Evolutionary conservation across 2,113 vertebrate genomes (phyloP).

Genomic region (Equus przewalskii): DNA sequence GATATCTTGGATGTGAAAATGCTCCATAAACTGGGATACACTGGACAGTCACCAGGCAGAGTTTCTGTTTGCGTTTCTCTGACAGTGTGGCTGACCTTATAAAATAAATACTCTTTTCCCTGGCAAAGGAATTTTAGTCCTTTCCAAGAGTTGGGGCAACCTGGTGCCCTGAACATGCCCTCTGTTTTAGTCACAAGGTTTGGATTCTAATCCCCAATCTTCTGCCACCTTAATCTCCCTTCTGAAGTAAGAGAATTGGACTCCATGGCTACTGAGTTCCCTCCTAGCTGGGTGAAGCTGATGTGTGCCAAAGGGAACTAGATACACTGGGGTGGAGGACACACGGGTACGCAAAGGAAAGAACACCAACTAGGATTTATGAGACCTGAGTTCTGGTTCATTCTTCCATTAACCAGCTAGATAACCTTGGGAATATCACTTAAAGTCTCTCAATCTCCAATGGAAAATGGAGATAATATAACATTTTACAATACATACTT

Average conservation of each 20-base stretch:
- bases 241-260: slow-evolving; percentile 24
- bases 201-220: background rate
- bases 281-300: background rate
- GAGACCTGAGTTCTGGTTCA: background rate
- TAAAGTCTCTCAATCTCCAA: background rate
- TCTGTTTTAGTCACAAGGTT: background rate
- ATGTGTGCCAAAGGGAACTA: background rate
- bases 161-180: slow-evolving; percentile 14
- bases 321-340: background rate
- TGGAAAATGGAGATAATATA: slow-evolving; percentile 4
- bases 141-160: slow-evolving; percentile 15
- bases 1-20: background rate
- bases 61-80: slow-evolving; percentile 55
- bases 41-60: background rate
- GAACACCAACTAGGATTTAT: background rate
- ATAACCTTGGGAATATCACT: background rate
- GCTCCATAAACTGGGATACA: background rate
- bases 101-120: slow-evolving; percentile 47
- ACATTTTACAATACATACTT: background rate
- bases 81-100: background rate
- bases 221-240: background rate
- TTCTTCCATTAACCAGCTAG: background rate
- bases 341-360: background rate
- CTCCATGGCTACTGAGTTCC: background rate
- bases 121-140: slow-evolving; percentile 36